phyloP scores from a whole-genome alignment of 1,140 invertebrate genomes.

The Manduca sexta region DNA sequence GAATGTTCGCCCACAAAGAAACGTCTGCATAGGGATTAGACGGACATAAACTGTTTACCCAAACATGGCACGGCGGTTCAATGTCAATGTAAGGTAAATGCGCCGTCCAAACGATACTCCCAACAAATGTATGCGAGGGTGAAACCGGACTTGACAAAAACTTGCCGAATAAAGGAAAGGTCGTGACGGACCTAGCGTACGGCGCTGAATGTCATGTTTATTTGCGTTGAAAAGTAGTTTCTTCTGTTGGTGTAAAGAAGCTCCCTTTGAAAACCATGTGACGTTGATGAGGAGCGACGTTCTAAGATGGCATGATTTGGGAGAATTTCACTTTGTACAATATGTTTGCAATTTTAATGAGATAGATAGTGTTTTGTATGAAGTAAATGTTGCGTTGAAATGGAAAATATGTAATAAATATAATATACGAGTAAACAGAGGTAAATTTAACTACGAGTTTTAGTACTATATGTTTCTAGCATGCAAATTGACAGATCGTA shows the following conservation, averaged over 20 bases:
- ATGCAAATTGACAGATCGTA: too few relatives aligned
- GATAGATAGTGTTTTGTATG: too few relatives aligned
- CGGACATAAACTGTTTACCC: constrained; percentile 27
- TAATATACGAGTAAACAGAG: too few relatives aligned
- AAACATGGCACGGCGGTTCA: constrained; percentile 32
- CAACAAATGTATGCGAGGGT: constrained; percentile 46
- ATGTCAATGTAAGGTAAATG: constrained; percentile 45
- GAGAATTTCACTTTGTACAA: constrained; percentile 13
- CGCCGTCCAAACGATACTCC: constrained; percentile 28
- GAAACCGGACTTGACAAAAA: constrained; percentile 51
- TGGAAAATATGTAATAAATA: too few relatives aligned
- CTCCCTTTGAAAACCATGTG: constrained; percentile 29
- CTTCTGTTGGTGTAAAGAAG: constrained; percentile 23
- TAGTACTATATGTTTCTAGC: too few relatives aligned
- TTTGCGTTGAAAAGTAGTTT: constrained; percentile 54
- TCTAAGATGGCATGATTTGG: constrained; percentile 28
- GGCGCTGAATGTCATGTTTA: constrained; percentile 62
- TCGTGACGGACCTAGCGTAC: constrained; percentile 43
- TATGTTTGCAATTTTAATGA: too few relatives aligned
- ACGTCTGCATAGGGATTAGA: background rate
- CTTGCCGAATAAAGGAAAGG: constrained; percentile 52
- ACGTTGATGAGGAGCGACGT: constrained; percentile 30
- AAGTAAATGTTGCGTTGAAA: too few relatives aligned
- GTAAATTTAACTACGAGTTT: too few relatives aligned
- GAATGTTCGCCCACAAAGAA: background rate